phyloP scores from a whole-genome alignment of 2,797 vertebrate species.

The Labroides dimidiatus region DNA sequence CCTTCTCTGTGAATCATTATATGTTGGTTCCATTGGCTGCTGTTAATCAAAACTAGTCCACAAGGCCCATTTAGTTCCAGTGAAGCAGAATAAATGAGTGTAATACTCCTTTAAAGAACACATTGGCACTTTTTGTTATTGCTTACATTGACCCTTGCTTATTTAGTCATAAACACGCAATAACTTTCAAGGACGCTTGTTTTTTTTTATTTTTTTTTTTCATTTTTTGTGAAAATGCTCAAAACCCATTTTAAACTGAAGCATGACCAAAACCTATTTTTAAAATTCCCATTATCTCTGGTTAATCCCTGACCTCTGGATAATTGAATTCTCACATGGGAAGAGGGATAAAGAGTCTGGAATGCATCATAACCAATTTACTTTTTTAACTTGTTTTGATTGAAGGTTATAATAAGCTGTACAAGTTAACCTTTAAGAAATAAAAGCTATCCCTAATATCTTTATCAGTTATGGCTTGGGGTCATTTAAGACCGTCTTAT shows the following conservation, averaged over 20 bases:
- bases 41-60: not conserved
- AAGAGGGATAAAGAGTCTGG: not conserved
- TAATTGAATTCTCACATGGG: not conserved
- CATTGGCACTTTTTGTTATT: not conserved
- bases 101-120: not conserved
- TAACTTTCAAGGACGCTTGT: no score
- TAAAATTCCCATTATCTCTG: not conserved
- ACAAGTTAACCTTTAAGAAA: not conserved
- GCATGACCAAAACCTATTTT: no score
- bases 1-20: no score
- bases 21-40: not conserved
- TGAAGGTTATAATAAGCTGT: not conserved
- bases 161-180: not conserved
- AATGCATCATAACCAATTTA: not conserved
- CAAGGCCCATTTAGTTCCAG: not conserved
- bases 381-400: not conserved
- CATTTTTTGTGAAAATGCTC: not conserved
- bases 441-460: not conserved
- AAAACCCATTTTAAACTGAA: not conserved
- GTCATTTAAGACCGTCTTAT: constrained; percentile 20
- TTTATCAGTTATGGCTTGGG: not conserved
- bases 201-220: no score
- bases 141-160: no score
- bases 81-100: not conserved
- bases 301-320: not conserved